A percentile compares a stretch with the other conserved stretches of the same genome.
phyloP scores from a whole-genome alignment of 2,888 invertebrate genomes.

The Acronicta aceris region DNA sequence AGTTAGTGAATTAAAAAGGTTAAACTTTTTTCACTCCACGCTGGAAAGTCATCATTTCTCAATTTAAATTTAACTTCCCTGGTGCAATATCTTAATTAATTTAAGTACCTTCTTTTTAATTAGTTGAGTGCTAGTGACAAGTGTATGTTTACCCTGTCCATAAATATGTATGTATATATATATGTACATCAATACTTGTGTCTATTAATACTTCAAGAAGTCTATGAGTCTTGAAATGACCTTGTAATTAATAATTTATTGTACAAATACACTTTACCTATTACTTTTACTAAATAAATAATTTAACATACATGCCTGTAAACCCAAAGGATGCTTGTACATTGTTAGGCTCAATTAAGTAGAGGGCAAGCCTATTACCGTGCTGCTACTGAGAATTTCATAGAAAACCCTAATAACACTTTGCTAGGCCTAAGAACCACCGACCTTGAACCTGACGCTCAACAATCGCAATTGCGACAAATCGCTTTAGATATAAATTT shows the following conservation, averaged over 20 bases:
- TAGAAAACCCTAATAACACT: no score
- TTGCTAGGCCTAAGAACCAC: no score
- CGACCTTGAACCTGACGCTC: no score
- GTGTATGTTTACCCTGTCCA: not conserved
- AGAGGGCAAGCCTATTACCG: no score
- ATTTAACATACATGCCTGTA: no score
- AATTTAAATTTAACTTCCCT: not conserved
- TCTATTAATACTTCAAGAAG: not conserved
- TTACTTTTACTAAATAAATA: not conserved
- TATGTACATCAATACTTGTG: not conserved
- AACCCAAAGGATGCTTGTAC: no score
- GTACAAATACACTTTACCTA: not conserved
- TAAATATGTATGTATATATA: not conserved
- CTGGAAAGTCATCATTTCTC: not conserved
- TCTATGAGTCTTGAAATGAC: not conserved
- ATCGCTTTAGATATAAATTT: no score
- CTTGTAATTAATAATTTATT: not conserved
- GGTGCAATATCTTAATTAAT: constrained; percentile 24
- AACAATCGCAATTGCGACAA: no score
- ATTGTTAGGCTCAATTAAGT: no score
- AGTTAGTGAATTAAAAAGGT: no score
- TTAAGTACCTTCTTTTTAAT: constrained; percentile 24
- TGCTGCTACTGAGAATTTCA: no score
- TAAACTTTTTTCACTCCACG: not conserved
- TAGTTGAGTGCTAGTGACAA: constrained; percentile 5